Evolutionary conservation across 2,888 invertebrate species (phyloP).

Genomic region (Minunthozetes semirufus): DNA sequence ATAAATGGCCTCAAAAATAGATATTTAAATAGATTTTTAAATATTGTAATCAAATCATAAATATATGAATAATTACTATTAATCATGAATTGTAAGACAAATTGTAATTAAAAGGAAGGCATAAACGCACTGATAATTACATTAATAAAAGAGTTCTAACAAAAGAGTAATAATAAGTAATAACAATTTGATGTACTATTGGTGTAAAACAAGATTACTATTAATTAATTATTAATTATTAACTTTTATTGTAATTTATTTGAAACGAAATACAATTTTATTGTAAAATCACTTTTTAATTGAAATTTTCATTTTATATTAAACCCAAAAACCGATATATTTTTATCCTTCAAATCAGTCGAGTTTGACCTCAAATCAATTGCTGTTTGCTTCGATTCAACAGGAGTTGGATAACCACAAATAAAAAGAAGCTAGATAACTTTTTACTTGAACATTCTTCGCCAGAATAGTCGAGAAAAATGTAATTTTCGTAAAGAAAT

Average conservation of each 20-base stretch:
- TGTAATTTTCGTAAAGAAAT: too few species aligned
- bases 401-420: too few species aligned
- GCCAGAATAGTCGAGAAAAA: too few species aligned
- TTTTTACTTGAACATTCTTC: too few species aligned
- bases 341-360: too few species aligned
- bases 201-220: conserved; percentile 3
- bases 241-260: background rate
- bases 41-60: background rate
- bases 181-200: background rate
- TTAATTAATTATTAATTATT: background rate
- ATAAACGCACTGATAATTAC: conserved; percentile 17
- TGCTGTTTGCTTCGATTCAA: too few species aligned
- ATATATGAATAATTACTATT: background rate
- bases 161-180: background rate
- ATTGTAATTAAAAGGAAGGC: background rate
- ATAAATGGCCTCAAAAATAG: background rate
- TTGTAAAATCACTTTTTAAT: background rate
- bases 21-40: conserved; percentile 20
- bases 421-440: too few species aligned
- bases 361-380: too few species aligned
- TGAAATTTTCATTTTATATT: background rate
- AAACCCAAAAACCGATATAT: background rate
- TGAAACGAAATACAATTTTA: background rate
- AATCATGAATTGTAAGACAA: background rate
- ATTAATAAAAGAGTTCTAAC: background rate